phyloP scores from a whole-genome alignment of 1,140 invertebrate species.

The Caenorhabditis inopinata region DNA sequence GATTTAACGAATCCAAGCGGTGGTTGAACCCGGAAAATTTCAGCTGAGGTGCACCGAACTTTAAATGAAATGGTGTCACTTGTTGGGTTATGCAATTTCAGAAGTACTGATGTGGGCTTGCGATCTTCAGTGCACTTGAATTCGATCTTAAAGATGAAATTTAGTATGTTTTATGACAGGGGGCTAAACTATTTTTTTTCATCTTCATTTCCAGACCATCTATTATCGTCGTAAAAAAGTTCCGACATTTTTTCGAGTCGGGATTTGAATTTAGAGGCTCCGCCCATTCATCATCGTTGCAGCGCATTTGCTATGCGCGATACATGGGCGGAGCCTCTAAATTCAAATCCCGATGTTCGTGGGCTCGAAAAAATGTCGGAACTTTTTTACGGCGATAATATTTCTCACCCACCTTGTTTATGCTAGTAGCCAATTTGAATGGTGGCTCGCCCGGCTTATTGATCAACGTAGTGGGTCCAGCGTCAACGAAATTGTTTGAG shows the following conservation, averaged over 20 bases:
- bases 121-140: conserved; percentile 17
- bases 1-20: conserved; percentile 35
- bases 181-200: background rate
- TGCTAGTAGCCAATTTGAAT: background rate
- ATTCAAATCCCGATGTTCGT: too few relatives aligned
- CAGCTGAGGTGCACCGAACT: conserved; percentile 33
- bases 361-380: too few relatives aligned
- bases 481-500: background rate
- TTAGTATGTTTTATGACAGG: too few relatives aligned
- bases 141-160: background rate
- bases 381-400: too few relatives aligned
- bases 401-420: background rate
- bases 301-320: too few relatives aligned
- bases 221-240: too few relatives aligned
- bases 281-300: too few relatives aligned
- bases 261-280: too few relatives aligned
- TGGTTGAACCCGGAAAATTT: conserved; percentile 43
- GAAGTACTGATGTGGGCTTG: background rate
- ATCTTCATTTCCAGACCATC: background rate
- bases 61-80: background rate
- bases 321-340: too few relatives aligned
- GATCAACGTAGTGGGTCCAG: background rate
- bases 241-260: too few relatives aligned
- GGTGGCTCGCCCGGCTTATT: conserved; percentile 12
- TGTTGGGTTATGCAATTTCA: background rate